Percentiles rank a stretch among this genome's conserved stretches.
Conservation (phyloP, 2,113 vertebrate species). For the Bolborhynchus lineola region DNA sequence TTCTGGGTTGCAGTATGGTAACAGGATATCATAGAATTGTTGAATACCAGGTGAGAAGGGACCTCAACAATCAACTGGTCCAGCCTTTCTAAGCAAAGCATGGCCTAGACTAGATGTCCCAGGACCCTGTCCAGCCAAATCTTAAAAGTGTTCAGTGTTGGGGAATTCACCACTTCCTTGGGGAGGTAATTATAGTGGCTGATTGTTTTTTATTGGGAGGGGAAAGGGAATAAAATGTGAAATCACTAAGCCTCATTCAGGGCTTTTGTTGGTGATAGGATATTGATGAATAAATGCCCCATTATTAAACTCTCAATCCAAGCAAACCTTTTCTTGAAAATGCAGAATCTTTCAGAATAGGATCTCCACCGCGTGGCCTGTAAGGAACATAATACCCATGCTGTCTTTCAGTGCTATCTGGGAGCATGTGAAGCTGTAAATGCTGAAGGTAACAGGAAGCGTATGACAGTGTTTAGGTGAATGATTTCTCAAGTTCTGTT, state of each 20-base stretch:
- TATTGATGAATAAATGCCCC: background rate
- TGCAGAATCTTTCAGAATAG: background rate
- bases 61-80: background rate
- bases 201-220: background rate
- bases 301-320: background rate
- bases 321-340: background rate
- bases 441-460: background rate
- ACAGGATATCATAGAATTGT: background rate
- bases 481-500: background rate
- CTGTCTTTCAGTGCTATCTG: background rate
- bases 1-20: background rate
- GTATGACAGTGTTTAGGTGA: rapidly evolving
- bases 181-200: background rate
- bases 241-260: background rate
- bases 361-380: background rate
- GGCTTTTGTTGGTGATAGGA: background rate
- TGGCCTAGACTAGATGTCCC: background rate
- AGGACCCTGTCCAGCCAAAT: background rate
- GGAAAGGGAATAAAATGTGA: background rate
- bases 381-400: rapidly evolving
- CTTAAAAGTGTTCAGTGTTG: background rate
- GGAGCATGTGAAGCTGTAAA: background rate
- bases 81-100: background rate
- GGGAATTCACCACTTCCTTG: background rate
- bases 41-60: background rate